Percentiles rank a stretch among this genome's conserved stretches.
Conservation (phyloP, 2,113 vertebrate genomes). For the Heterotilapia buettikoferi region DNA sequence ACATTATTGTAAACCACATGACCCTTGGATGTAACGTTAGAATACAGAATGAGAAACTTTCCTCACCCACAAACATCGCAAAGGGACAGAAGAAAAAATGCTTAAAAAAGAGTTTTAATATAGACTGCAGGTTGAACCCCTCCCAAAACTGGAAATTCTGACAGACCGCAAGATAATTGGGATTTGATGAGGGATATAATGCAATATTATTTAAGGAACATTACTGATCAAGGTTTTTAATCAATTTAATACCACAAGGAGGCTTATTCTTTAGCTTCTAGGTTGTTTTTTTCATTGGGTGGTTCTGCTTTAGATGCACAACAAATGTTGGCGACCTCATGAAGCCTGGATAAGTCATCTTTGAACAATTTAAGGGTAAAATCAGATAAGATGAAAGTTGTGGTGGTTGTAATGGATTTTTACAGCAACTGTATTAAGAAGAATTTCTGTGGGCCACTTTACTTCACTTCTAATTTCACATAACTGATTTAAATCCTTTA, state of each 20-base stretch:
- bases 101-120: neutral
- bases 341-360: constrained; percentile 17
- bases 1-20: constrained; percentile 6
- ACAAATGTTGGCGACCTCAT: neutral
- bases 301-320: neutral
- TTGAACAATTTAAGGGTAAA: constrained; percentile 30
- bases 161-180: neutral
- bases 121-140: neutral
- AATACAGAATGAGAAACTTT: neutral
- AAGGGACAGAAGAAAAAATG: neutral
- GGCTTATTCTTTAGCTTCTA: neutral
- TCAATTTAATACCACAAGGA: neutral
- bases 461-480: constrained; percentile 15
- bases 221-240: neutral
- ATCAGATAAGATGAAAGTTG: constrained; percentile 43
- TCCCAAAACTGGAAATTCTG: neutral
- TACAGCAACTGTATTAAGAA: constrained; percentile 21
- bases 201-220: neutral
- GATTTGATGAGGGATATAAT: constrained; percentile 23
- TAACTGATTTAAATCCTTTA: constrained; percentile 29
- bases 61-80: neutral
- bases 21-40: neutral
- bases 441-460: constrained; percentile 22
- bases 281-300: neutral
- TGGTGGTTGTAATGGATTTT: constrained; percentile 19